Conservation (phyloP, 2,888 invertebrate genomes). For the Drosophila incognita region DNA sequence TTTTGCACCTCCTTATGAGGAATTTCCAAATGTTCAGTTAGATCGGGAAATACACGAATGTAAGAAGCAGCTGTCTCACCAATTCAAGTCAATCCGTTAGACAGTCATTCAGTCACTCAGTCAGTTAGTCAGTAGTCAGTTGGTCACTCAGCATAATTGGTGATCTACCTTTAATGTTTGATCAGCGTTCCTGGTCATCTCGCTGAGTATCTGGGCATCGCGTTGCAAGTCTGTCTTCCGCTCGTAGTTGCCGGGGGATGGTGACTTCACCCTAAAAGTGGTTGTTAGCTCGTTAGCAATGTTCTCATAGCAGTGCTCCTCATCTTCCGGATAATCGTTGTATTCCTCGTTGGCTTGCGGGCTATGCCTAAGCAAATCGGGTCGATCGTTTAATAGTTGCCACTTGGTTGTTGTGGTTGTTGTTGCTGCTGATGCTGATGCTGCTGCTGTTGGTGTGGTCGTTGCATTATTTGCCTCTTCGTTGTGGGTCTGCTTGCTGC, state of each 20-base stretch:
- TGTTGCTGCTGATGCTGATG: constrained; percentile 13
- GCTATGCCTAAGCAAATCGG: constrained; percentile 84
- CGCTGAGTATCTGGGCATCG: constrained; percentile 86
- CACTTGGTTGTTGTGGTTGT: constrained; percentile 76
- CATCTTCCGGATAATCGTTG: constrained; percentile 49
- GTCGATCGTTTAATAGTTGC: constrained; percentile 83
- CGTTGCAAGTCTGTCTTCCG: constrained; percentile 82
- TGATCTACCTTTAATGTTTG: constrained; percentile 85
- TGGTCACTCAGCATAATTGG: not conserved
- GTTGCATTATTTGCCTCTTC: constrained; percentile 38
- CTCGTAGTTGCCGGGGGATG: constrained; percentile 70
- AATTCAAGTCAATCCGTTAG: not conserved
- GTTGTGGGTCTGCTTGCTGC: constrained; percentile 53
- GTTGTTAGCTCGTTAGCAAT: constrained; percentile 80
- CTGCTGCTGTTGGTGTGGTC: constrained; percentile 17
- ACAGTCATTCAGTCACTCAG: not conserved
- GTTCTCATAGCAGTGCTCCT: constrained; percentile 83
- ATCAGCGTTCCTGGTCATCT: constrained; percentile 87
- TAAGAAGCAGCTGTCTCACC: not conserved
- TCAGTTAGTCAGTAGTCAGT: not conserved
- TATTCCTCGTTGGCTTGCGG: constrained; percentile 72
- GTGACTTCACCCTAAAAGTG: constrained; percentile 75
- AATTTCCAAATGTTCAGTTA: not conserved
- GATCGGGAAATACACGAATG: not conserved
- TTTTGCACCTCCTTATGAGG: not conserved